Conservation (phyloP, 2,888 invertebrate genomes). For the Mesopsocus fuscifrons region DNA sequence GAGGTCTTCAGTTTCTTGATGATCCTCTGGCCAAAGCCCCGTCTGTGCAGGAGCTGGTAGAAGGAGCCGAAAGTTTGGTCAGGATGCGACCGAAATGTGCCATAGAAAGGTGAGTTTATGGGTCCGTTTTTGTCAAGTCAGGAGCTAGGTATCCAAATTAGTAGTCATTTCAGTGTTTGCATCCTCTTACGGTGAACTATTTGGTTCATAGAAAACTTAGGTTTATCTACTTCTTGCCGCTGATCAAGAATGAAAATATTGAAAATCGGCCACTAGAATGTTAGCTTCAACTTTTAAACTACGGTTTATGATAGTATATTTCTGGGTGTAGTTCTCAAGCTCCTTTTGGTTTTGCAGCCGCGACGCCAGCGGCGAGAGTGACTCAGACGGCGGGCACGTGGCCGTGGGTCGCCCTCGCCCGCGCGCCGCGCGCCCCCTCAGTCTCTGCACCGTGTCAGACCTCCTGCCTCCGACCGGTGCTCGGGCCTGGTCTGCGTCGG, state of each 20-base stretch:
- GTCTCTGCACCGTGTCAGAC: not conserved
- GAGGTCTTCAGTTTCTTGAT: not conserved
- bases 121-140: no score
- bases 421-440: not conserved
- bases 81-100: not conserved
- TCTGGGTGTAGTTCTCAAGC: no score
- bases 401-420: slow-evolving; percentile 42
- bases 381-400: slow-evolving; percentile 43
- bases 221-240: no score
- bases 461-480: not conserved
- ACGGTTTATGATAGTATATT: no score
- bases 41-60: not conserved
- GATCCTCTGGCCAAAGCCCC: not conserved
- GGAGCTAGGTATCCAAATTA: no score
- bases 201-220: no score
- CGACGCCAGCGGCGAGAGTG: slow-evolving; percentile 80
- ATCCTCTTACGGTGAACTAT: no score
- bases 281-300: no score
- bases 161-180: no score
- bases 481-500: not conserved
- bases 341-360: slow-evolving; percentile 43
- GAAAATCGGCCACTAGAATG: no score
- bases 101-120: not conserved
- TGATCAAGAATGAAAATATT: no score
- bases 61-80: not conserved